Percentiles rank a stretch among this genome's conserved stretches.
Conservation (phyloP, 2,113 vertebrate genomes). For the Perca schrenkii region DNA sequence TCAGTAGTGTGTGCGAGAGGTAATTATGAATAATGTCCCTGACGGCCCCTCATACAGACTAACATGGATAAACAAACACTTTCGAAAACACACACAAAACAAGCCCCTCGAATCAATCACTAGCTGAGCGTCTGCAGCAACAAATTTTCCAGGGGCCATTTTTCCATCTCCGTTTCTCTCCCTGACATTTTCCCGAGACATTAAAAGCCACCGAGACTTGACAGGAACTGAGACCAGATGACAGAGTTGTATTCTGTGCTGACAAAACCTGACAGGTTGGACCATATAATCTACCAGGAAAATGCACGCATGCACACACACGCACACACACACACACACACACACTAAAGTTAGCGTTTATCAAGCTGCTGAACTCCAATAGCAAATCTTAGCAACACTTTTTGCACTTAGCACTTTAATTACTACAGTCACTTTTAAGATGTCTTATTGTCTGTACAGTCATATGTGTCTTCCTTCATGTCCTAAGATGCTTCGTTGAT, state of each 20-base stretch:
- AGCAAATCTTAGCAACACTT: no score
- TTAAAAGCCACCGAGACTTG: slow-evolving; percentile 15
- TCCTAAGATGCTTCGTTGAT: no score
- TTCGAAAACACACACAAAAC: background rate
- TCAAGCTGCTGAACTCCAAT: no score
- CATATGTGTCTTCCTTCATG: no score
- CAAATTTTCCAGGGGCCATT: background rate
- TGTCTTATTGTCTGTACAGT: no score
- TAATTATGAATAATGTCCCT: no score
- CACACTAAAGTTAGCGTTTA: background rate
- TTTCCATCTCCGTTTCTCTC: background rate
- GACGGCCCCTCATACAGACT: background rate
- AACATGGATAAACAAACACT: background rate
- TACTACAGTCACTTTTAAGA: no score
- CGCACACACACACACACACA: no score
- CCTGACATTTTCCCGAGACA: slow-evolving; percentile 27
- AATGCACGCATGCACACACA: background rate
- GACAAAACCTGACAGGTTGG: slow-evolving; percentile 22
- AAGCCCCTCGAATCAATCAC: slow-evolving; percentile 16
- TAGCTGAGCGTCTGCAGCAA: background rate
- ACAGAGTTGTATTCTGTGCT: background rate
- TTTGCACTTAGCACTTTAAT: no score
- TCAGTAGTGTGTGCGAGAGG: no score
- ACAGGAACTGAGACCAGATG: background rate
- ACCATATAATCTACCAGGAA: background rate